Evolutionary conservation across 1,140 invertebrate species (phyloP), one percentile per base, ranked within the genome.

Genomic region (Zaprionus lachaisei): DNA sequence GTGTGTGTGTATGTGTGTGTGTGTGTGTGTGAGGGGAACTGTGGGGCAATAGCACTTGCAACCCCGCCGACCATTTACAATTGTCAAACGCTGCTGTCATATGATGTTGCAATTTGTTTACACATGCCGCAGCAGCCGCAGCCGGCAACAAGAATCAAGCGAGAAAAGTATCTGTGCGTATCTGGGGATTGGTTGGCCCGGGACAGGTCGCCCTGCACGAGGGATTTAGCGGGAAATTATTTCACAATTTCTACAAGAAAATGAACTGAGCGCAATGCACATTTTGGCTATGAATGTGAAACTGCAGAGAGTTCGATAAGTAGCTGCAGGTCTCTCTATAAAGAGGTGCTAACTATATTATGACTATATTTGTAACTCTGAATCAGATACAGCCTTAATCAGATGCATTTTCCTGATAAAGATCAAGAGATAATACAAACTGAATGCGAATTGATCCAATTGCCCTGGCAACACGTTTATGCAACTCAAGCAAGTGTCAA

Each of bases 101-200:
- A 91, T 73, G 86, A 68, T 73, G 76, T 91, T 86, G 86, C 87
- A 90, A 90, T 90, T 90, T 90, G 86, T 90, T 90, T 91, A 91
- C 86, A 89, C 81, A 71, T 70, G 62, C 61, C 22, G 56, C 37
- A 70, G 66, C 31, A 51, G 63, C 28, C 44, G 37, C 57, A 54
- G 71, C 24, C 31, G 34, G 22, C 14, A 57, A 9, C 26, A 41
- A 37, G 58, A 31, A 70, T 28, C 67, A 60, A 31, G n/a, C 61
- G 73, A 41, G 28, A 73, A 77, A 72, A 79, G 77, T 87, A 71
- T 80, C 79, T 81, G 34, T 71, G 34, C 38, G 60, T 72, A 72
- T 65, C 68, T 61, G 20, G 61, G 62, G 62, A 60, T 37, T 54
- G 31, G 26, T 17, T 5, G 69, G 28, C 44, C 5, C 31, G 15